A percentile compares a stretch with the other conserved stretches of the same genome.
These are phyloP conservation scores for Tokudaia muenninki DNA, from an alignment of 2,797 vertebrate species.

Conservation along the genomic window DNA sequence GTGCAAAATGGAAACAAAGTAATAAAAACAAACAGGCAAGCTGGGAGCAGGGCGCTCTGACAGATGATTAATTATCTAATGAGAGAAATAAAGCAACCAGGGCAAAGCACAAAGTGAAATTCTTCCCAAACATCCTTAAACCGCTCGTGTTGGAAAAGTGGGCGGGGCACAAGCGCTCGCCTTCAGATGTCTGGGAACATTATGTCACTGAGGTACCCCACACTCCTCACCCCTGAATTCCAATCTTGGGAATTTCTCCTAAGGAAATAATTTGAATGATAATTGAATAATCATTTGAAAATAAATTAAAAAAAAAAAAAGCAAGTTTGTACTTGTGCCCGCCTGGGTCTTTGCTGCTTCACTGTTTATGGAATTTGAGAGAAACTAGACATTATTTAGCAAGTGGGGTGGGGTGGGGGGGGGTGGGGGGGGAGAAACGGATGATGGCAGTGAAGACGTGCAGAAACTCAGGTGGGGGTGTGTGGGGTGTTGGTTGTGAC, in stretches of 20 bases:
- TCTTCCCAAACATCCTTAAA: not conserved
- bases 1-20: not conserved
- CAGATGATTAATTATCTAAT: not conserved
- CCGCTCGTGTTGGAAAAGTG: no score
- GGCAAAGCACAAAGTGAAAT: not conserved
- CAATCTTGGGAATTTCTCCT: not conserved
- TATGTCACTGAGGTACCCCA: not conserved
- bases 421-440: no score
- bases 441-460: not conserved
- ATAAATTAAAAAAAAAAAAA: not conserved
- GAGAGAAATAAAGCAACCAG: not conserved
- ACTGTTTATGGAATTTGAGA: not conserved
- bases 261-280: not conserved
- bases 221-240: not conserved
- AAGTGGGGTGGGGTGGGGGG: no score
- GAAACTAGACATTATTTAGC: not conserved
- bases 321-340: not conserved
- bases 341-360: not conserved
- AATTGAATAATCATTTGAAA: not conserved
- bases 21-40: not conserved
- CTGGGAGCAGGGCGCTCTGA: not conserved
- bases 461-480: not conserved
- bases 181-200: not conserved
- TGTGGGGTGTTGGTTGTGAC: not conserved
- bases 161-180: rapidly evolving